phyloP scores from a whole-genome alignment of 2,113 vertebrate species.

The Noctilio leporinus region DNA sequence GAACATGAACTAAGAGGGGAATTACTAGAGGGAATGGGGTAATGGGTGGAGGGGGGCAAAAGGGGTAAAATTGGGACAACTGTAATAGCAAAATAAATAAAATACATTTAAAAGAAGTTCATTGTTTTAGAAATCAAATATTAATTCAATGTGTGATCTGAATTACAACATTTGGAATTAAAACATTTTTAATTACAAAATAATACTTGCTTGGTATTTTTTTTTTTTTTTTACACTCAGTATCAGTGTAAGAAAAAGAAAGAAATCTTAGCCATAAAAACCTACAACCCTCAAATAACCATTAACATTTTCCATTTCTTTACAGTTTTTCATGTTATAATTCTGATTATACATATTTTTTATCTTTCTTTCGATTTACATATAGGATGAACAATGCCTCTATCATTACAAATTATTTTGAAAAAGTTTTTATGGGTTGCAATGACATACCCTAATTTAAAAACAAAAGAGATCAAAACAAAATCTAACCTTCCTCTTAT shows the following conservation, averaged over 20 bases:
- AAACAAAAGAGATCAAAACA: conserved; percentile 23
- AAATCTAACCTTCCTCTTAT: not conserved
- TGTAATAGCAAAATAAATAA: too few relatives aligned
- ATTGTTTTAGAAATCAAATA: not conserved
- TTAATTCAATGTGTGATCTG: not conserved
- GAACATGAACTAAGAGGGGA: too few relatives aligned
- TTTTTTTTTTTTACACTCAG: too few relatives aligned
- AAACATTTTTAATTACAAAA: conserved; percentile 21
- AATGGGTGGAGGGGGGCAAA: too few relatives aligned
- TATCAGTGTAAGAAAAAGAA: not conserved
- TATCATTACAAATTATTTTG: conserved; percentile 35
- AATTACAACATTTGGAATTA: too few relatives aligned
- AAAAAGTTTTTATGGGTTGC: not conserved
- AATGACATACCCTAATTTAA: not conserved
- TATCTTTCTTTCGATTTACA: not conserved
- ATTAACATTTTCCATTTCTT: not conserved
- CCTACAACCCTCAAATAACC: not conserved
- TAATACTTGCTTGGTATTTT: not conserved
- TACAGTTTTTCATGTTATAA: not conserved
- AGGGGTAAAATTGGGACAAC: too few relatives aligned
- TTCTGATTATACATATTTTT: not conserved
- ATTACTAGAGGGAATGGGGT: too few relatives aligned
- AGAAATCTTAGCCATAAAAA: not conserved
- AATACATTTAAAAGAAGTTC: too few relatives aligned
- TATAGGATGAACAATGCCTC: not conserved